Evolutionary conservation across 1,140 invertebrate genomes (phyloP).

Genomic region (Pygmarrhopalites habei): DNA sequence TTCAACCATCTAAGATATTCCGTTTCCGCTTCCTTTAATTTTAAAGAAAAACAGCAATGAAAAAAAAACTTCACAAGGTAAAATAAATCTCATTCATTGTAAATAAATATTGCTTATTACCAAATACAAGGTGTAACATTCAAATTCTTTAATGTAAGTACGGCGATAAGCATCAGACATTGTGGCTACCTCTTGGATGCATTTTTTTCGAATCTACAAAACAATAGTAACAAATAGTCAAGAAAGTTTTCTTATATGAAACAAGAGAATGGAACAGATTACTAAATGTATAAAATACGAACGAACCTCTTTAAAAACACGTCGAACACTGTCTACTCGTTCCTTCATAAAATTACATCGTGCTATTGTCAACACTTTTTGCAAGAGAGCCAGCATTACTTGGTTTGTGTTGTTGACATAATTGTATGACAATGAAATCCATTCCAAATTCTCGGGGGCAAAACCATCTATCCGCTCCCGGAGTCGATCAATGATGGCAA

Average conservation of each 20-base stretch:
- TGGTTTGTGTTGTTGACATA: conserved; percentile 12
- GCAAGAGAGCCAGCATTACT: conserved; percentile 27
- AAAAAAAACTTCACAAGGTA: neutral
- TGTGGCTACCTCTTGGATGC: neutral
- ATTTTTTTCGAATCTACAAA: neutral
- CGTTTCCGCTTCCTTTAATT: conserved; percentile 29
- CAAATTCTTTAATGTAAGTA: conserved; percentile 6
- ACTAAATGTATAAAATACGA: neutral
- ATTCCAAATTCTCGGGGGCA: conserved; percentile 22
- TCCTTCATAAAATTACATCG: neutral
- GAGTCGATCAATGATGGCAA: conserved; percentile 26
- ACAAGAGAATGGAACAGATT: neutral
- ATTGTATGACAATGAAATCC: conserved; percentile 27
- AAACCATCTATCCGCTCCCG: conserved; percentile 23
- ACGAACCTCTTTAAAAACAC: neutral
- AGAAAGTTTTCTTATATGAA: neutral
- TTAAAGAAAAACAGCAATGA: neutral
- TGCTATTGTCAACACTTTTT: neutral
- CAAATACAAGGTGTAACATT: neutral
- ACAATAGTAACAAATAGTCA: neutral
- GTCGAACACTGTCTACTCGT: neutral
- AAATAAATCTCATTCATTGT: neutral
- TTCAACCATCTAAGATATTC: conserved; percentile 18
- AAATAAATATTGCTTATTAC: neutral
- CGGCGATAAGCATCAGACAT: neutral